Base-by-base conservation (phyloP, 1,140 invertebrate genomes). In the Artemia franciscana region DNA sequence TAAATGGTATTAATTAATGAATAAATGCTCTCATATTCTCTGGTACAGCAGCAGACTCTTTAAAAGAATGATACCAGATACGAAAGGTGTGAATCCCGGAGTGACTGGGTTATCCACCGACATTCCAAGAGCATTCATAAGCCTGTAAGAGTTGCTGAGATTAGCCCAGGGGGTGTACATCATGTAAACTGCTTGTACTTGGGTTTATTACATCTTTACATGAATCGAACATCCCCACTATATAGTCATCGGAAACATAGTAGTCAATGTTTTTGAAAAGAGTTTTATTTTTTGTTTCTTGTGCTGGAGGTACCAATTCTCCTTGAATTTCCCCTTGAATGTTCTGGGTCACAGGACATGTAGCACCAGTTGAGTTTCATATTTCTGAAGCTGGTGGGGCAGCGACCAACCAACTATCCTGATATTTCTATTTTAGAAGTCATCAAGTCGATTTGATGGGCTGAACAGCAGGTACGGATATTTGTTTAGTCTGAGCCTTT, bases 201-300 rank as follows among this genome's bases (percentile, higher is more conserved):
- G 88, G 85, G 62, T 86, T 79, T 27, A 82, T 81, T 58, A 93
- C 89, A 74, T 85, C 80, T 65, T 78, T 80, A 70, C 91, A 94
- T 0, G 89, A 91, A 65, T 84, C 77, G 68, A 79, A 94, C 3
- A 86, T 82, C 5, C 78, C 82, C 51, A 83, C 71, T 23, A 84
- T 76, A 71, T 86, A 93, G 3, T 69, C 30, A 15, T 70, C 39
- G 5, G 69, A 70, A 2, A 78, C 61, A 26, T 69, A 68, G 63
- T 74, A 77, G 24, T 69, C 63, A 12, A 78, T 64, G n/a, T 64
- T 28, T 3, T 62, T 65, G 7, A 78, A 67, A 7, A 61, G 60
- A 3, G 62, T n/a, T 21, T 57, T 63, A 4, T 24, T 56, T 18
- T 75, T 26, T 67, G 67, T 26, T 60, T 58, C 30, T 64, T 63